phyloP scores from a whole-genome alignment of 2,888 invertebrate genomes.

The Platypus cylindrus region DNA sequence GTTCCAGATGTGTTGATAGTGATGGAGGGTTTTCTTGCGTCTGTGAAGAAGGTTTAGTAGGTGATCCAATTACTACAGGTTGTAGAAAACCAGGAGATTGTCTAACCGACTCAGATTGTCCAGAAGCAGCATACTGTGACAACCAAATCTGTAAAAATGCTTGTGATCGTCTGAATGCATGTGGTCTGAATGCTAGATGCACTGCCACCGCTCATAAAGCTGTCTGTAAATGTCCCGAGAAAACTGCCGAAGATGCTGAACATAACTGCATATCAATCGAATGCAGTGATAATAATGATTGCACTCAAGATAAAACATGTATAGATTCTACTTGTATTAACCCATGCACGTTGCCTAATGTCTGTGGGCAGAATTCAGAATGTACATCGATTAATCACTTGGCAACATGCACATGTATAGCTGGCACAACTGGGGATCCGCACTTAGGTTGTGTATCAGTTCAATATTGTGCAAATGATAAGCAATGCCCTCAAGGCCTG shows the following conservation, averaged over 20 bases:
- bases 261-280: constrained; percentile 61
- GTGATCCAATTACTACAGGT: constrained; percentile 59
- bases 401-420: constrained; percentile 69
- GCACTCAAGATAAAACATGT: constrained; percentile 57
- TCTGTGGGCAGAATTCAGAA: constrained; percentile 69
- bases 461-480: constrained; percentile 69
- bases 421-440: constrained; percentile 78
- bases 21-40: constrained; percentile 66
- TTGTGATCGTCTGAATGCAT: constrained; percentile 51
- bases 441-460: constrained; percentile 72
- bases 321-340: constrained; percentile 68
- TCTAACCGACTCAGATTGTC: constrained; percentile 65
- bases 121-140: constrained; percentile 59
- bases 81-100: constrained; percentile 78
- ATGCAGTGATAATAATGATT: constrained; percentile 68
- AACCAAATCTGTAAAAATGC: constrained; percentile 68
- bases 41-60: constrained; percentile 67
- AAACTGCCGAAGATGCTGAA: constrained; percentile 64
- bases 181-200: constrained; percentile 69
- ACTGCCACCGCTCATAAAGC: constrained; percentile 54
- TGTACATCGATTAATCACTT: constrained; percentile 67
- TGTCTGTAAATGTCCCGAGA: constrained; percentile 60
- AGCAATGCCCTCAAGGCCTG: constrained; percentile 72
- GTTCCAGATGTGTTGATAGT: constrained; percentile 66
- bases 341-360: constrained; percentile 68